Evolutionary conservation across 35 echinoderm and acorn worm species (phyloP), one percentile per base, ranked within the genome.

Genomic region (Hemicentrotus pulcherrimus): DNA sequence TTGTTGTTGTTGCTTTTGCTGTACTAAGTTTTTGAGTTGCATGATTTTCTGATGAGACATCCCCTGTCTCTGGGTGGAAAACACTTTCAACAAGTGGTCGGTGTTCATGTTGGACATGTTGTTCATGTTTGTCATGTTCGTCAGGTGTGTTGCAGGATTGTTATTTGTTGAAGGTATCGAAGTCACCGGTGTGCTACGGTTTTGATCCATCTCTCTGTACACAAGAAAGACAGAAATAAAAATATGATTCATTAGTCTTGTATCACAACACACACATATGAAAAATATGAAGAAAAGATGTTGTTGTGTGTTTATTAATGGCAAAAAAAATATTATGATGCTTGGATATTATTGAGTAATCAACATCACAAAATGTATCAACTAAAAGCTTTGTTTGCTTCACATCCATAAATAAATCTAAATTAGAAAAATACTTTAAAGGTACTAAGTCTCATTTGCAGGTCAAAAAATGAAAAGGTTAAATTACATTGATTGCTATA

Each of bases 1-100:
- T 19, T 96, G 94, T 19, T 97, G 95, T 13, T 97, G 95, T 47
- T 96, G 97, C 28, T 95, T 95, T 32, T 95, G 60, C 45, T 86
- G 61, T 92, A 94, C 46, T 15, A 90, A 32, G 33, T 92, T 94
- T 18, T 93, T 33, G 52, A 92, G 70, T 32, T 89, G 32, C 95
- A 95, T 95, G 48, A 97, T 71, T 32, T 90, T 86, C 31, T 13
- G 46, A 48, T 87, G 85, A 70, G 88, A 90, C 32, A 90, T 41
- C 32, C 88, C 46, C 32, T 47, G 92, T 19, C 47, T 32, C 60
- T 94, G 92, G 87, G 88, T 97, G 31, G 96, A 94, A 19, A 97
- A 92, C 8, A 92, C 91, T 60, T 97, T 94, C 33, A 96, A 41
- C 8, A 95, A 52, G 41, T 95, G 85, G 6, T 91, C 95, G 31